Evolutionary conservation across 2,888 invertebrate species (phyloP).

Genomic region (Rhamphomyia laevipes): DNA sequence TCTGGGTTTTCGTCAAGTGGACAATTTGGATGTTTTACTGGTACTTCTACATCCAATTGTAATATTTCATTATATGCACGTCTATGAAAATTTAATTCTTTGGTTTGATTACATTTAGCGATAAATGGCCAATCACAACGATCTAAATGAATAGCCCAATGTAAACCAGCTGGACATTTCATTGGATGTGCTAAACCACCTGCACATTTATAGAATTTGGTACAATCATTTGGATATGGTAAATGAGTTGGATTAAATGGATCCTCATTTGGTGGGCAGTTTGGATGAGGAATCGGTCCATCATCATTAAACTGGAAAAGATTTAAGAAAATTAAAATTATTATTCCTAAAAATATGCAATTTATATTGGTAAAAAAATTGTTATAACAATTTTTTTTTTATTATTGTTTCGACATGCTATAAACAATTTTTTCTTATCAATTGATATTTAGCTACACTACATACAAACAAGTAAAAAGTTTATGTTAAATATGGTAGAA

Average conservation of each 20-base stretch:
- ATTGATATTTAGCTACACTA: too few relatives aligned
- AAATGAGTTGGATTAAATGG: conserved; percentile 18
- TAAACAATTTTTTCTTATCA: too few relatives aligned
- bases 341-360: too few relatives aligned
- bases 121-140: conserved; percentile 24
- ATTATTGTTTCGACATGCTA: too few relatives aligned
- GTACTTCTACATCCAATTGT: background rate
- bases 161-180: conserved; percentile 22
- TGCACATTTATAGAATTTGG: conserved; percentile 25
- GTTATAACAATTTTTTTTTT: too few relatives aligned
- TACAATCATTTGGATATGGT: conserved; percentile 22
- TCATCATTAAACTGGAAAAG: too few relatives aligned
- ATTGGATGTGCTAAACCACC: conserved; percentile 19
- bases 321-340: too few relatives aligned
- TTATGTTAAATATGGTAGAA: too few relatives aligned
- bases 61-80: too few relatives aligned
- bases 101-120: conserved; percentile 19
- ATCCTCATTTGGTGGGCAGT: conserved; percentile 15
- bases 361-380: too few relatives aligned
- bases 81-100: too few relatives aligned
- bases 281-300: conserved; percentile 5
- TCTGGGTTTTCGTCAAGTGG: conserved; percentile 20
- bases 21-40: conserved; percentile 7
- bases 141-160: conserved; percentile 23
- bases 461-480: too few relatives aligned